phyloP scores from a whole-genome alignment of 2,888 invertebrate genomes.

The Caprella mutica region DNA sequence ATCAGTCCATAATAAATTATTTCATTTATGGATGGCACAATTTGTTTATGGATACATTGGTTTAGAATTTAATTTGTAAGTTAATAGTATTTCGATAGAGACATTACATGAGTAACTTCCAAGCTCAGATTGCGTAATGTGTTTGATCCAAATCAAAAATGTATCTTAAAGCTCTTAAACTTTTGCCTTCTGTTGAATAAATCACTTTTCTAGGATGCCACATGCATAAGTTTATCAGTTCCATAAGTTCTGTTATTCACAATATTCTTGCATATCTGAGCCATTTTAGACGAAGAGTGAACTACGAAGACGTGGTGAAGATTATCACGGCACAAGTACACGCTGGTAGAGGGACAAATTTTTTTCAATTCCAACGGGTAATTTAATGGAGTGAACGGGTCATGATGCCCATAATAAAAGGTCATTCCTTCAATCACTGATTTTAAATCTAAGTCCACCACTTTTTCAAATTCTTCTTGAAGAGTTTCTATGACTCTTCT shows the following conservation, averaged over 20 bases:
- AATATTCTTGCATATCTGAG: neutral
- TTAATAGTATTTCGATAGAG: no score
- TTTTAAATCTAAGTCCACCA: neutral
- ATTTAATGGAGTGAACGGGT: neutral
- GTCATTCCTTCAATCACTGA: neutral
- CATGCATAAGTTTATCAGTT: no score
- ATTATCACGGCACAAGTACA: neutral
- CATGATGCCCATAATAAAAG: constrained; percentile 1
- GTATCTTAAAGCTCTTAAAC: no score
- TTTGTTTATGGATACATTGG: no score
- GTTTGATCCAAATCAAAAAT: no score
- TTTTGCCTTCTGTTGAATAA: no score
- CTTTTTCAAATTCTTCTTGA: constrained; percentile 5
- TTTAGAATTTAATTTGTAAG: no score
- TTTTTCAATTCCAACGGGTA: neutral
- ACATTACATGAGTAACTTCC: no score
- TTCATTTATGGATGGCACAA: no score
- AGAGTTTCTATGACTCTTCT: constrained; percentile 2
- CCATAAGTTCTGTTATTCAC: neutral
- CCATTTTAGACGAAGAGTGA: neutral
- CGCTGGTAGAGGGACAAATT: neutral
- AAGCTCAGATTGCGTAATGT: no score
- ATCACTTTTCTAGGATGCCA: no score
- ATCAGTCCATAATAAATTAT: no score
- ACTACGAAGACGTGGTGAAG: constrained; percentile 2